Percentiles rank a stretch among this genome's conserved stretches.
Evolutionary conservation across 2,113 vertebrate species (phyloP).

Genomic region (Pygoscelis adeliae): DNA sequence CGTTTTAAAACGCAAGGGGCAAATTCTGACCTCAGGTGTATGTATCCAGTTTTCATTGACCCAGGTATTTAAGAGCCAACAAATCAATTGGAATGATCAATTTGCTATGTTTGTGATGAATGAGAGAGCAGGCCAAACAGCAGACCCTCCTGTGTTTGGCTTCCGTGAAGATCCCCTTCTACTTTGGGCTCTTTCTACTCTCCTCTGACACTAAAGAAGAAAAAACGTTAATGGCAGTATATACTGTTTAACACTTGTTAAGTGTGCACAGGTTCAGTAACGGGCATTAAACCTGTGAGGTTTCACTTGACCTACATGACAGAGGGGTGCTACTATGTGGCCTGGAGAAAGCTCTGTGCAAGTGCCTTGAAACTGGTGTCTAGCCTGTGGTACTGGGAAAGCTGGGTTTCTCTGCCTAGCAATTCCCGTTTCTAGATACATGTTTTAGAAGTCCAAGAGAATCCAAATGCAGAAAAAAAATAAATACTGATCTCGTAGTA

Average conservation of each 20-base stretch:
- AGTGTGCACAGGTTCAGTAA: background rate
- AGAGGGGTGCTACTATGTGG: background rate
- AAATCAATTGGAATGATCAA: background rate
- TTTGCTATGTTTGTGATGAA: background rate
- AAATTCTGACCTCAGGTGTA: background rate
- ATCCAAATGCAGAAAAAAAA: background rate
- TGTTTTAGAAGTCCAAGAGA: background rate
- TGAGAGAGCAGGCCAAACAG: background rate
- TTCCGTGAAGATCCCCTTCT: accelerated
- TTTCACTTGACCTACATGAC: background rate
- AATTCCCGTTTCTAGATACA: background rate
- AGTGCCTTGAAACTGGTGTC: background rate
- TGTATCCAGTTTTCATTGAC: background rate
- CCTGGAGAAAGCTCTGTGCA: background rate
- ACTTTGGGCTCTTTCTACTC: background rate
- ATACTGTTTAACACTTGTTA: background rate
- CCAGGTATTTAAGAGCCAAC: background rate
- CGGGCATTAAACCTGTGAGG: background rate
- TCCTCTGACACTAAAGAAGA: background rate
- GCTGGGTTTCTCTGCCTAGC: background rate
- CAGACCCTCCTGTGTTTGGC: background rate
- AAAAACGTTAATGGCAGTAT: background rate
- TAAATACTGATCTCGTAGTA: background rate
- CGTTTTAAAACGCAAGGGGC: background rate
- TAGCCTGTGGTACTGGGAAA: background rate